A percentile compares a stretch with the other conserved stretches of the same genome.
phyloP scores from a whole-genome alignment of 2,797 vertebrate genomes.

The Eulemur coronatus region DNA sequence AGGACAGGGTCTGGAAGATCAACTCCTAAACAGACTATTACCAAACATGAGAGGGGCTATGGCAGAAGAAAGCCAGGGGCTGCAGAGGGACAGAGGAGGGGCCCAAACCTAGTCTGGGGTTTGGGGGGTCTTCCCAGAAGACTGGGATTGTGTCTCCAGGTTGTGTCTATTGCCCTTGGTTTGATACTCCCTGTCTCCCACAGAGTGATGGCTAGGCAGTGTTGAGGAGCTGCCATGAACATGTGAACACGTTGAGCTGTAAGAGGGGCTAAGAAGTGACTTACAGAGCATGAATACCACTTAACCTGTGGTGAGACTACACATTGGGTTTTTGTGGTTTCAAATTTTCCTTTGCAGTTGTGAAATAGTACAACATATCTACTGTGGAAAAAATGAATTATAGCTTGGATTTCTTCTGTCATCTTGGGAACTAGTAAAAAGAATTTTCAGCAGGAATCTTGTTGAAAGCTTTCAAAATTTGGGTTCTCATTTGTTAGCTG shows the following conservation, averaged over 20 bases:
- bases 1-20: not conserved
- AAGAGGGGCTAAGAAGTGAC: not conserved
- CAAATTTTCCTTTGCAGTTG: slow-evolving; percentile 27
- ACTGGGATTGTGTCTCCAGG: not conserved
- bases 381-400: not conserved
- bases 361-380: not conserved
- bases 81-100: not conserved
- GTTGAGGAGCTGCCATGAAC: not conserved
- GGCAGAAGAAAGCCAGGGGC: not conserved
- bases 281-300: not conserved
- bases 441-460: slow-evolving; percentile 24
- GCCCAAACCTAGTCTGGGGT: not conserved
- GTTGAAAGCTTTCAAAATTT: slow-evolving; percentile 36
- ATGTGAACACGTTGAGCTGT: not conserved
- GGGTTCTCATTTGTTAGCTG: slow-evolving; percentile 5
- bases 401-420: not conserved
- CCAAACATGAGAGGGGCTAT: not conserved
- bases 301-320: not conserved
- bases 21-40: not conserved
- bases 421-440: slow-evolving; percentile 2
- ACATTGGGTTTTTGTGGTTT: not conserved
- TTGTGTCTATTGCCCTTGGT: not conserved
- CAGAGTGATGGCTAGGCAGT: not conserved
- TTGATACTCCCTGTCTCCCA: not conserved
- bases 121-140: not conserved